A percentile compares a stretch with the other conserved stretches of the same genome.
phyloP scores from a whole-genome alignment of 2,113 vertebrate species.

The Bambusicola thoracicus region DNA sequence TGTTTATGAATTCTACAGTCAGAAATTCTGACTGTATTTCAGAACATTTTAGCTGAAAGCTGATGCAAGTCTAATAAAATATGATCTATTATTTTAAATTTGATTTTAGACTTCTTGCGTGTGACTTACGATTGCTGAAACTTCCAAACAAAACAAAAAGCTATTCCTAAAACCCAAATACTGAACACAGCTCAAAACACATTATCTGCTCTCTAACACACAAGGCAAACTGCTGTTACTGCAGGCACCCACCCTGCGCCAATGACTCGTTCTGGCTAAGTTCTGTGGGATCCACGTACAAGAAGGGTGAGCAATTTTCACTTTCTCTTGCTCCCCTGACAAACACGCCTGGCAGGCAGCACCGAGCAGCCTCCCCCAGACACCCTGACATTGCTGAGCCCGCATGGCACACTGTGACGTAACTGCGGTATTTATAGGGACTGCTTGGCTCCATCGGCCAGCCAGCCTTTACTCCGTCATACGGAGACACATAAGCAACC shows the following conservation, averaged over 20 bases:
- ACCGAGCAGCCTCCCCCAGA: not conserved
- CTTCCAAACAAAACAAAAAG: not conserved
- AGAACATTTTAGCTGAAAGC: not conserved
- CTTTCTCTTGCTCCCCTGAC: not conserved
- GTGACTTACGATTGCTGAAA: not conserved
- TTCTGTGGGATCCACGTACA: not conserved
- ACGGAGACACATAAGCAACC: not conserved
- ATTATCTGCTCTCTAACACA: not conserved
- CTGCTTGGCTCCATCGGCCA: conserved; percentile 35
- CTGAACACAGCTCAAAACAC: not conserved
- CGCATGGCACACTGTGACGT: not conserved
- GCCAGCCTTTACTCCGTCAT: not conserved
- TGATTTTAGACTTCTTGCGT: not conserved
- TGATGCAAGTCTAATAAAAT: not conserved
- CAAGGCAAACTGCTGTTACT: not conserved
- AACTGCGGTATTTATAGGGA: conserved; percentile 57
- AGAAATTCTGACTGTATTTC: not conserved
- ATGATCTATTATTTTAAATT: not conserved
- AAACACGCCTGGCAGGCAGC: not conserved
- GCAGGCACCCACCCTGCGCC: not conserved
- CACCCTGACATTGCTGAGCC: not conserved
- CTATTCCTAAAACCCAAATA: not conserved
- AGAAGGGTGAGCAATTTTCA: not conserved
- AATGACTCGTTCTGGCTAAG: not conserved
- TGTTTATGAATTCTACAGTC: not conserved